Evolutionary conservation across 1,140 invertebrate species (phyloP).

Genomic region (Pogonognathellus flavescens): DNA sequence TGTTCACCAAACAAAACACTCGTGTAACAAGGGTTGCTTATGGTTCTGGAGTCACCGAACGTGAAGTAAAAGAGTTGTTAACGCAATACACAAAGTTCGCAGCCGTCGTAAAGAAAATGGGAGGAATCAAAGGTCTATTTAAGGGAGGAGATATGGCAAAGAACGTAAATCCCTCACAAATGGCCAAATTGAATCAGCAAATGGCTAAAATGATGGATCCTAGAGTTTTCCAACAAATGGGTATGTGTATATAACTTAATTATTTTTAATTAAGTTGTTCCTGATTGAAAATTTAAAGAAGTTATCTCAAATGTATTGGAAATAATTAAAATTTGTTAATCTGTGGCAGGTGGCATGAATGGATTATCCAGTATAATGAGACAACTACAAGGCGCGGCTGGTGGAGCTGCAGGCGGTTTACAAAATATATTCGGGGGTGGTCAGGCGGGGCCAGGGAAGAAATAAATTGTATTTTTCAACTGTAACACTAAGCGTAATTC

Average conservation of each 20-base stretch:
- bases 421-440: conserved; percentile 52
- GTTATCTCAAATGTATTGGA: no score
- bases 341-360: conserved; percentile 87
- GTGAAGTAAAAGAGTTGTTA: conserved; percentile 97
- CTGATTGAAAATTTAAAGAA: conserved; percentile 48
- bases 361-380: conserved; percentile 98
- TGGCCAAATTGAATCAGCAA: conserved; percentile 99
- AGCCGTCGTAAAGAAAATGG: conserved; percentile 99
- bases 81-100: conserved; percentile 99
- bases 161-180: conserved; percentile 98
- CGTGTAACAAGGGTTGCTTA: conserved; percentile 90
- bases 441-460: conserved; percentile 30
- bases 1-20: conserved; percentile 94
- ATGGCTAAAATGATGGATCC: conserved; percentile 99
- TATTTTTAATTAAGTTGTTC: background rate
- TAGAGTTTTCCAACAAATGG: conserved; percentile 94
- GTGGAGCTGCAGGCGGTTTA: conserved; percentile 73
- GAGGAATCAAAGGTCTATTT: conserved; percentile 94
- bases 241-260: conserved; percentile 70
- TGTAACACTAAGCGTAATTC: background rate
- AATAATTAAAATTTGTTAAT: conserved; percentile 60
- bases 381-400: conserved; percentile 93
- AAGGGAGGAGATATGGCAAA: conserved; percentile 96
- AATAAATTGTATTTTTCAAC: background rate
- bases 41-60: conserved; percentile 93